Conservation (phyloP, 2,797 vertebrate genomes). For the Epinephelus malabaricus region DNA sequence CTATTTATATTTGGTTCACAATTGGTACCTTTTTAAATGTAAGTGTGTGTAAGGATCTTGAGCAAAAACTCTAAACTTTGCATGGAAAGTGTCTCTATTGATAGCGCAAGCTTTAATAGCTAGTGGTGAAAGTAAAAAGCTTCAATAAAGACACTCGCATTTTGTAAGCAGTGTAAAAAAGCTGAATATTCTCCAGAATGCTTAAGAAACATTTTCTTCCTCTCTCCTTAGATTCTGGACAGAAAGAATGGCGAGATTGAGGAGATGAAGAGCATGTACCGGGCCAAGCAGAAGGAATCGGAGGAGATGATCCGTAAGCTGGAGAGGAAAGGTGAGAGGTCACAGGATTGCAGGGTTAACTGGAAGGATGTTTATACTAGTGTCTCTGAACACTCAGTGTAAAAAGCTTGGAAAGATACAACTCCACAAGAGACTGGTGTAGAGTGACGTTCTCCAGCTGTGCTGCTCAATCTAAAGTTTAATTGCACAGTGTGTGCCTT, state of each 20-base stretch:
- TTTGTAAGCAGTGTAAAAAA: conserved; percentile 12
- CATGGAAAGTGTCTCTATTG: background rate
- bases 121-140: background rate
- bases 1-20: background rate
- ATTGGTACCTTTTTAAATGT: background rate
- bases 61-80: background rate
- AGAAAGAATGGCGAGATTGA: conserved; percentile 95
- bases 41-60: background rate
- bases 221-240: conserved; percentile 90
- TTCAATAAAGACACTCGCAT: background rate
- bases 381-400: conserved; percentile 76
- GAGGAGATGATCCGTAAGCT: conserved; percentile 91
- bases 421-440: conserved; percentile 55
- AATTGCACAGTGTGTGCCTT: conserved; percentile 33
- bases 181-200: background rate
- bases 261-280: conserved; percentile 88
- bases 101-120: background rate
- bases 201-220: conserved; percentile 25
- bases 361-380: conserved; percentile 74
- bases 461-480: conserved; percentile 53
- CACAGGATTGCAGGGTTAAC: conserved; percentile 45
- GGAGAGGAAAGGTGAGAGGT: conserved; percentile 94
- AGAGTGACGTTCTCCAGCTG: conserved; percentile 76
- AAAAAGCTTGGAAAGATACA: conserved; percentile 65
- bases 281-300: conserved; percentile 89